Evolutionary conservation across 2,888 invertebrate genomes (phyloP).

Genomic region (Lottia gigantea): DNA sequence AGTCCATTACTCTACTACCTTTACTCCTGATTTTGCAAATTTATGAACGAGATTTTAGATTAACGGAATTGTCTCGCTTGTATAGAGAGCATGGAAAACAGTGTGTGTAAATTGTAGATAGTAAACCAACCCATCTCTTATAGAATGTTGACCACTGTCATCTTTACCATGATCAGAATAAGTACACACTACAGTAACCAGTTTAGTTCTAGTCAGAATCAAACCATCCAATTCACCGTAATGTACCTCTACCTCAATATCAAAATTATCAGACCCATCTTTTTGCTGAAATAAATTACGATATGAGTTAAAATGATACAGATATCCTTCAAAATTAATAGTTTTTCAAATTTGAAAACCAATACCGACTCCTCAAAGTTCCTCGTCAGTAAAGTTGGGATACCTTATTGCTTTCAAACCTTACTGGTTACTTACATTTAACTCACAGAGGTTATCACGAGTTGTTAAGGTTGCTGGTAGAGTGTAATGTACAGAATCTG

Average conservation of each 20-base stretch:
- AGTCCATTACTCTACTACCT: too few species aligned
- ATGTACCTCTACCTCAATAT: not conserved
- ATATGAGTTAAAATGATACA: too few species aligned
- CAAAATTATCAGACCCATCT: not conserved
- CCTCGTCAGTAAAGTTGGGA: too few species aligned
- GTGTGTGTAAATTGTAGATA: too few species aligned
- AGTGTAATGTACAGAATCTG: not conserved
- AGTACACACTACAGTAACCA: not conserved
- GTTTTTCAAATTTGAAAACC: too few species aligned
- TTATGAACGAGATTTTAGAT: too few species aligned
- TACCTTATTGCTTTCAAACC: too few species aligned
- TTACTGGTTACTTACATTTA: not conserved
- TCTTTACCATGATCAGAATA: constrained; percentile 8
- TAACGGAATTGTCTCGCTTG: too few species aligned
- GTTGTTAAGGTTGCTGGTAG: constrained; percentile 2
- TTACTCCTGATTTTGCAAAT: too few species aligned
- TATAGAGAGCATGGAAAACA: too few species aligned
- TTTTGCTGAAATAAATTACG: not conserved
- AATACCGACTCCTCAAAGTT: too few species aligned
- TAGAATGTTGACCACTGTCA: not conserved
- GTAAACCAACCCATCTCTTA: not conserved
- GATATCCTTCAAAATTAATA: too few species aligned
- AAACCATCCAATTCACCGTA: constrained; percentile 2
- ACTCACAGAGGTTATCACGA: not conserved
- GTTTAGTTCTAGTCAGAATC: not conserved